Evolutionary conservation across 2,113 vertebrate genomes (phyloP), one percentile per base, ranked within the genome.

Genomic region (Hassar affinis): DNA sequence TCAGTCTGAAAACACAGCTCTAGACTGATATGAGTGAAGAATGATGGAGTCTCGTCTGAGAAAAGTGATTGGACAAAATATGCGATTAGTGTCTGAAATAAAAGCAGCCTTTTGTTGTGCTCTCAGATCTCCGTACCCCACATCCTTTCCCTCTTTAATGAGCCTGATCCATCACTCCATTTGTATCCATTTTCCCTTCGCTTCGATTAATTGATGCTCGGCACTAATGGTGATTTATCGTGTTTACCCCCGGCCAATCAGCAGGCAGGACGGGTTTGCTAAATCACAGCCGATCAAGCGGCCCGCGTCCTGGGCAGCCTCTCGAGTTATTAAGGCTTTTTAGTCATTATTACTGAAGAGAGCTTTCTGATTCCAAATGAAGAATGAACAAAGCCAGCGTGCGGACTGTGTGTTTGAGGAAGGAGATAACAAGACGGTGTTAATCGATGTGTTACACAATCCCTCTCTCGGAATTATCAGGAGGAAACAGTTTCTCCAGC

Each of bases 151-250:
- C 25, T 6, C 83, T 88, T 90, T 92, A 90, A 92, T 89, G 91
- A 88, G 68, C 80, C 47, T 86, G 86, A 92, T 92, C 92, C 88
- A 92, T 92, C 90, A 91, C 81, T 86, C 83, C 42, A 80, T 90
- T 93, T 88, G 89, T 69, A 59, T 84, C 79, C 84, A 86, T 90
- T 71, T 77, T 87, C 47, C 15, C 52, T 68, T 86, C 38, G 64
- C 61, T 76, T 66, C 69, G 72, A 86, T 86, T 89, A 59, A 85
- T 85, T 78, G 27, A 69, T 84, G 82, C 88, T 54, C 76, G 54
- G 74, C 72, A 27, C 80, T 92, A 91, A 93, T 91, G 86, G 82
- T 92, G 91, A 93, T 93, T 92, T 84, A 92, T 93, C 88, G 69
- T 92, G 90, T 93, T 94, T 92, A 92, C 89, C 84, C 85, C 62